A percentile compares a stretch with the other conserved stretches of the same genome.
phyloP scores from a whole-genome alignment of 2,797 vertebrate genomes.

The Brotula barbata region DNA sequence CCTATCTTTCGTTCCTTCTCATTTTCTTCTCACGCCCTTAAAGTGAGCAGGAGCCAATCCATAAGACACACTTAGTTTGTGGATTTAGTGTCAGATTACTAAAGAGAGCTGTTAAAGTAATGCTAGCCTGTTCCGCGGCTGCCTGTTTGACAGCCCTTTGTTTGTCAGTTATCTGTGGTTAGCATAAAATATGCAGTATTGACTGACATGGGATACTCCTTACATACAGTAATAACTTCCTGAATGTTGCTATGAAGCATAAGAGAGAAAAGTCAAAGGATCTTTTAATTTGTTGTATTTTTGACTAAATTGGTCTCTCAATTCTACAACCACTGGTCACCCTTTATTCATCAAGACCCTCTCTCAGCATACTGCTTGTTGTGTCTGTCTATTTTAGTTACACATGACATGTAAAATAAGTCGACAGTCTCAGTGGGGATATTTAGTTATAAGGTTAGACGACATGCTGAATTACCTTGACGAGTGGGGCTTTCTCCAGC shows the following conservation, averaged over 20 bases:
- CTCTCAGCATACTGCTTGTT: conserved; percentile 14
- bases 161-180: conserved; percentile 7
- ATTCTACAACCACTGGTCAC: conserved; percentile 32
- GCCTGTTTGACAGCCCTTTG: conserved; percentile 15
- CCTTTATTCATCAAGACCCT: conserved; percentile 16
- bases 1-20: not conserved
- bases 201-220: not conserved
- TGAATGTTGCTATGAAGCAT: conserved; percentile 31
- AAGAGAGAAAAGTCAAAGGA: conserved; percentile 18
- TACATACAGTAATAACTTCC: conserved; percentile 4
- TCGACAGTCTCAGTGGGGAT: conserved; percentile 50
- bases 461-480: conserved; percentile 76
- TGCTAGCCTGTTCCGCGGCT: conserved; percentile 20
- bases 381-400: conserved; percentile 54
- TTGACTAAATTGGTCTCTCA: conserved; percentile 50
- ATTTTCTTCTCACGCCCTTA: conserved; percentile 19
- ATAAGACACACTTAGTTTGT: conserved; percentile 23
- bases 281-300: not conserved
- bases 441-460: conserved; percentile 54
- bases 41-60: conserved; percentile 29
- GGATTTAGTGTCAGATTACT: conserved; percentile 34
- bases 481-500: conserved; percentile 77
- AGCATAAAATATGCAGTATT: conserved; percentile 2
- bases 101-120: conserved; percentile 15
- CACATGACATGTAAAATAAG: conserved; percentile 61